phyloP scores from a whole-genome alignment of 2,888 invertebrate species.

The Cheilosia vernalis region DNA sequence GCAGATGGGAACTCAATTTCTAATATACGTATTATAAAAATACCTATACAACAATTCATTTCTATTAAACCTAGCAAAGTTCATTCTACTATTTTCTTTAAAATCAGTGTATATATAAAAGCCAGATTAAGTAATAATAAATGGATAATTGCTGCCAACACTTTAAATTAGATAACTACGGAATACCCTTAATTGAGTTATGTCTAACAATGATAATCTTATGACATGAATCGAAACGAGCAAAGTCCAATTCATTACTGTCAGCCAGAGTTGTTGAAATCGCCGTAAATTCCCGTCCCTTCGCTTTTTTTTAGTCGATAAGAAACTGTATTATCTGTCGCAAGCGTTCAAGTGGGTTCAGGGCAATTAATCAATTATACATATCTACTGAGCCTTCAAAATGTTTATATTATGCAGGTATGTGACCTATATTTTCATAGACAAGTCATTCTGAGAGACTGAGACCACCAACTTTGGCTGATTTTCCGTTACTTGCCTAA shows the following conservation, averaged over 20 bases:
- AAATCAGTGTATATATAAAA: slow-evolving; percentile 2
- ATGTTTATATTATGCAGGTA: background rate
- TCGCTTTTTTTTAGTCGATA: background rate
- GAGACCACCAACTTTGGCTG: no score
- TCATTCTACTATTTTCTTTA: background rate
- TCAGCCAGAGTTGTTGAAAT: slow-evolving; percentile 23
- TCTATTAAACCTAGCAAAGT: no score
- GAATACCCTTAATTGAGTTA: slow-evolving; percentile 50
- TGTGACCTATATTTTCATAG: no score
- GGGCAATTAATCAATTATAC: no score
- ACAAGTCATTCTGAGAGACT: no score
- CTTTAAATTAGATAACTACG: slow-evolving; percentile 10
- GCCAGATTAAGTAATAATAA: slow-evolving; percentile 1
- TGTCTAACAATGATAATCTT: slow-evolving; percentile 21
- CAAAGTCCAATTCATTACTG: slow-evolving; percentile 41
- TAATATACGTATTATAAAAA: no score
- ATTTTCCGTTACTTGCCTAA: no score
- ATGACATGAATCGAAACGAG: slow-evolving; percentile 4
- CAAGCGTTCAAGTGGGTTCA: slow-evolving; percentile 9
- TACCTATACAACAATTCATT: no score
- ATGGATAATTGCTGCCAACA: slow-evolving; percentile 1
- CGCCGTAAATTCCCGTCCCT: slow-evolving; percentile 23
- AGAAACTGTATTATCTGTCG: slow-evolving; percentile 15
- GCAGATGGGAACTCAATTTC: no score
- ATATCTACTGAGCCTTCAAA: slow-evolving; percentile 6